Evolutionary conservation across 2,113 vertebrate genomes (phyloP), one percentile per base, ranked within the genome.

Genomic region (Procavia capensis): DNA sequence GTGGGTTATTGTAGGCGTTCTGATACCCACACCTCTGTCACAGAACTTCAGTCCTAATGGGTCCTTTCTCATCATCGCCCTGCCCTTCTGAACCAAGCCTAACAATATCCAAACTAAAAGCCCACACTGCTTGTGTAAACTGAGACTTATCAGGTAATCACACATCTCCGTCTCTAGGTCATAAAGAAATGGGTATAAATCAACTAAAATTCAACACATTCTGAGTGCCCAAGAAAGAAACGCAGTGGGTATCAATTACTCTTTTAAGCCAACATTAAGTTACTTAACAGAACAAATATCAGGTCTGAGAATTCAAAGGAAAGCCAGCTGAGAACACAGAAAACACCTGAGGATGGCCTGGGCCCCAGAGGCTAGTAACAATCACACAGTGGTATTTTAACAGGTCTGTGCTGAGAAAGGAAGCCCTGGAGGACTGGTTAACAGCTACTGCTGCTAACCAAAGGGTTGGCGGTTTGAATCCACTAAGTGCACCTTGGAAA

Each of bases 211-310:
- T 81, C 61, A 57, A 31, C 9, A 81, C 8, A 39, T 45, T 39
- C 24, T 45, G 27, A 9, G 31, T 79, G 34, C 80, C 61, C 17
- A 86, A 54, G 63, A 87, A 59, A 54, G 2, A 22, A 68, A 22
- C 54, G 9, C 34, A n/a, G n/a, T n/a, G n/a, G n/a, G n/a, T n/a
- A 25, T 75, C 57, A 45, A 34, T 45, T 75, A 93, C 45, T 54
- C 70, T 34, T 75, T 64, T 11, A 79, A 87, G 13, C 19, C 16
- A 36, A 88, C 22, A 89, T 47, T 91, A 80, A 80, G 74, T 57
- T 75, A 63, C 57, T 68, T 63, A 90, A 61, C 78, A 86, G 91
- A 83, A 70, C 70, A 61, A 86, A 74, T 85, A 76, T 64, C 61
- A 57, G 41, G 39, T 45, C 27, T 94, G n/a, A 87, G 57, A 80